Percentiles rank a stretch among this genome's conserved stretches.
Evolutionary conservation across 2,797 vertebrate species (phyloP).

Genomic region (Enoplosus armatus): DNA sequence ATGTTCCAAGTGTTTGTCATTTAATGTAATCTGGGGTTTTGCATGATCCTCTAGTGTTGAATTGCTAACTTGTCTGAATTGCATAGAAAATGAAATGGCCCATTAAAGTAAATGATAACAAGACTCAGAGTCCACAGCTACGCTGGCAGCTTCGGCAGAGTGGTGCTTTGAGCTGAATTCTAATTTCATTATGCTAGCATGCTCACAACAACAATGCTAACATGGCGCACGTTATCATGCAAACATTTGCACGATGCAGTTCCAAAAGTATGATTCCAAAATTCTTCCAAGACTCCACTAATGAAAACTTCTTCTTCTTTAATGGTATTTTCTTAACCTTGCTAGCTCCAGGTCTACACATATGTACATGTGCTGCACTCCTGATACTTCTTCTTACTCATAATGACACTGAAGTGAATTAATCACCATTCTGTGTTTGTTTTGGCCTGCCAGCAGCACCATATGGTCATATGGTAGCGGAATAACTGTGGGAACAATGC

Average conservation of each 20-base stretch:
- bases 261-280: too few species aligned
- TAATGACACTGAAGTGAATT: conserved; percentile 19
- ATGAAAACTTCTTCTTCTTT: too few species aligned
- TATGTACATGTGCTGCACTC: background rate
- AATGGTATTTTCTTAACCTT: background rate
- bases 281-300: too few species aligned
- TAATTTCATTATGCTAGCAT: too few species aligned
- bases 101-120: too few species aligned
- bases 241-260: too few species aligned
- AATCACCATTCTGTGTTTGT: conserved; percentile 15
- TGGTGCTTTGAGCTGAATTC: too few species aligned
- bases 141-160: too few species aligned
- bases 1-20: background rate
- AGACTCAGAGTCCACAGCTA: too few species aligned
- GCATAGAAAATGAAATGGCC: background rate
- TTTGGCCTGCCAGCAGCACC: conserved; percentile 35
- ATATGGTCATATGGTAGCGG: conserved; percentile 41
- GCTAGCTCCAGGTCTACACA: background rate
- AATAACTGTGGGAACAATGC: conserved; percentile 45
- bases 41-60: background rate
- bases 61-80: background rate
- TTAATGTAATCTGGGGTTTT: background rate
- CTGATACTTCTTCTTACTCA: background rate
- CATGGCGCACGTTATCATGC: background rate
- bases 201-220: too few species aligned